phyloP scores from a whole-genome alignment of 2,888 invertebrate genomes.

The Temnothorax rugatulus region DNA sequence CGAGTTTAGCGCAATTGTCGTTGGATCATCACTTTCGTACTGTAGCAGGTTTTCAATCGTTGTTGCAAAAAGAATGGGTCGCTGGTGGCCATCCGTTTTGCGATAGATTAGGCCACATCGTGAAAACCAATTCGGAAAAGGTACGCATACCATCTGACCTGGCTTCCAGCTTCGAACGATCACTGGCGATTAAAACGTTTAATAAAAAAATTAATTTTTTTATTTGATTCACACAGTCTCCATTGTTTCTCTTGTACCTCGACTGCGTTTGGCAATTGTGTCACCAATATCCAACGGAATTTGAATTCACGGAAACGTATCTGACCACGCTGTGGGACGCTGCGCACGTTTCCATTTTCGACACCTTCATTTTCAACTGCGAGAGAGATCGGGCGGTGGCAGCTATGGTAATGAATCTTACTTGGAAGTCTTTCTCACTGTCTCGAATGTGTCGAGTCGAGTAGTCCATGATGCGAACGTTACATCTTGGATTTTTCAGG shows the following conservation, averaged over 20 bases:
- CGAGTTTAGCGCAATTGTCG: conserved; percentile 94
- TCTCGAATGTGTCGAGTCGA: background rate
- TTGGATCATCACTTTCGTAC: conserved; percentile 95
- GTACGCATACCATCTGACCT: conserved; percentile 67
- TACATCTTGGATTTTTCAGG: conserved; percentile 79
- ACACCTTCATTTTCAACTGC: conserved; percentile 97
- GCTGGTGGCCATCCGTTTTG: conserved; percentile 96
- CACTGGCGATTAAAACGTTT: background rate
- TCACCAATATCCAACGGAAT: conserved; percentile 95
- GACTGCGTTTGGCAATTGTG: conserved; percentile 97
- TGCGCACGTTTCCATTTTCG: conserved; percentile 94
- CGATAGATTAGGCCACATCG: conserved; percentile 91
- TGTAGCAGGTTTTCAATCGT: conserved; percentile 94
- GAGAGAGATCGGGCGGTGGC: conserved; percentile 92
- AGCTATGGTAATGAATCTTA: conserved; percentile 87
- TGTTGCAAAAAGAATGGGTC: conserved; percentile 98
- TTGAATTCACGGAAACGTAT: conserved; percentile 97
- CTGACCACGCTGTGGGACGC: conserved; percentile 97
- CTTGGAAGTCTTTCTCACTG: background rate
- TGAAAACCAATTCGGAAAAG: conserved; percentile 88
- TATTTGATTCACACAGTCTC: conserved; percentile 88
- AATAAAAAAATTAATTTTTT: background rate
- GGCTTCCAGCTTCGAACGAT: background rate
- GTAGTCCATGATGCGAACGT: background rate
- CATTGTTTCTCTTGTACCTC: conserved; percentile 95